Percentiles rank a stretch among this genome's conserved stretches.
Conservation (phyloP, 2,113 vertebrate genomes). For the Labeo rohita region DNA sequence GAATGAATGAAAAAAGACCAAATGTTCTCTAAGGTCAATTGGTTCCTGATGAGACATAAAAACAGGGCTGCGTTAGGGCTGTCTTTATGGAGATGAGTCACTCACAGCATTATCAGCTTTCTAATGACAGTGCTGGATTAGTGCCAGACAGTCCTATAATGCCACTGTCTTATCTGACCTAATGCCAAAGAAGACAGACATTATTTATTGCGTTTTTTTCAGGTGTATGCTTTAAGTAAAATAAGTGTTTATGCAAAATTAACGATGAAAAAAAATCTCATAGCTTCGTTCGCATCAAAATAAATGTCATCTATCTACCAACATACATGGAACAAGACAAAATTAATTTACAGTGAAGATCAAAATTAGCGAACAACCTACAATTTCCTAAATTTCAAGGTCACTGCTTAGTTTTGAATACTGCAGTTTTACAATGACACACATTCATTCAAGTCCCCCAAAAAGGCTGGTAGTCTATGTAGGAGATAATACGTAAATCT, state of each 20-base stretch:
- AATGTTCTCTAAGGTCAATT: constrained; percentile 4
- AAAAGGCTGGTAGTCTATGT: no score
- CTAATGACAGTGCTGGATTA: constrained; percentile 34
- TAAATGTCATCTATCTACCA: neutral
- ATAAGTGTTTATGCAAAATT: neutral
- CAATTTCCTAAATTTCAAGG: no score
- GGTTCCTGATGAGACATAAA: constrained; percentile 4
- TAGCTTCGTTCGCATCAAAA: no score
- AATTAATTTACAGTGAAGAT: neutral
- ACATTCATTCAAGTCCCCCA: no score
- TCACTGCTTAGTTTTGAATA: no score
- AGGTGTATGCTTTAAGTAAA: neutral
- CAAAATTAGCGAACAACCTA: no score
- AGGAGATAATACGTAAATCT: no score
- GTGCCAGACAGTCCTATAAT: constrained; percentile 5
- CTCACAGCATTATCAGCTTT: constrained; percentile 31
- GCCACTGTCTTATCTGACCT: neutral
- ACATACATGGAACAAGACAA: neutral
- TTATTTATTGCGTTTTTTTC: neutral
- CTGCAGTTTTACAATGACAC: no score
- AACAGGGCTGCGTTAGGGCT: neutral
- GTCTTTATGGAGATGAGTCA: constrained; percentile 30
- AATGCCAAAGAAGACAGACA: neutral
- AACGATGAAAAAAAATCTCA: no score
- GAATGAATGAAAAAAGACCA: neutral